A percentile compares a stretch with the other conserved stretches of the same genome.
Evolutionary conservation across 2,888 invertebrate genomes (phyloP).

Genomic region (Troides helena): DNA sequence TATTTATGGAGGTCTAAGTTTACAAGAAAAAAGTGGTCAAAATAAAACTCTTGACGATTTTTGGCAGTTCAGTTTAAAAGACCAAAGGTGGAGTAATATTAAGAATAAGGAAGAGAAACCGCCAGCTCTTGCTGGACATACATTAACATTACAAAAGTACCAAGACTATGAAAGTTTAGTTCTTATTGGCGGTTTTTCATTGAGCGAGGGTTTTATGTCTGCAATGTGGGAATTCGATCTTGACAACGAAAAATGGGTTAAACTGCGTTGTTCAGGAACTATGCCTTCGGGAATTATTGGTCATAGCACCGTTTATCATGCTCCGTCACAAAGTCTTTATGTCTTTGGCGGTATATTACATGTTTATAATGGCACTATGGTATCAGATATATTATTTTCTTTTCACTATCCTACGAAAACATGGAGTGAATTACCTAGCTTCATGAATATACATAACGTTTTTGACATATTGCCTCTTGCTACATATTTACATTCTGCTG

Average conservation of each 20-base stretch:
- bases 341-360: constrained; percentile 94
- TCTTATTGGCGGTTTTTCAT: constrained; percentile 92
- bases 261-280: constrained; percentile 84
- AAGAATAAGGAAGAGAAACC: constrained; percentile 77
- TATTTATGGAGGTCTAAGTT: constrained; percentile 92
- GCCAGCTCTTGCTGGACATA: constrained; percentile 93
- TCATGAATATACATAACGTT: constrained; percentile 81
- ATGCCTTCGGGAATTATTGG: constrained; percentile 92
- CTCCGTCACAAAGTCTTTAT: constrained; percentile 89
- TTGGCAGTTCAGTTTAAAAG: constrained; percentile 94
- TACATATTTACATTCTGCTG: constrained; percentile 93
- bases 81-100: constrained; percentile 89
- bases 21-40: constrained; percentile 77
- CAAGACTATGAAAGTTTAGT: constrained; percentile 87
- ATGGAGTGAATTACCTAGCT: constrained; percentile 90
- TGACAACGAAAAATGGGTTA: constrained; percentile 86
- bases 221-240: constrained; percentile 90
- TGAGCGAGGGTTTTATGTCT: constrained; percentile 86
- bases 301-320: constrained; percentile 93
- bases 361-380: constrained; percentile 83
- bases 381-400: constrained; percentile 89
- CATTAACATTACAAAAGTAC: constrained; percentile 88
- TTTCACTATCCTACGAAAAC: constrained; percentile 86
- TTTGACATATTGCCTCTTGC: constrained; percentile 84
- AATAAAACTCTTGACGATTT: constrained; percentile 90